Base-by-base conservation (phyloP, 2,888 invertebrate genomes). In the Mayetiola destructor region DNA sequence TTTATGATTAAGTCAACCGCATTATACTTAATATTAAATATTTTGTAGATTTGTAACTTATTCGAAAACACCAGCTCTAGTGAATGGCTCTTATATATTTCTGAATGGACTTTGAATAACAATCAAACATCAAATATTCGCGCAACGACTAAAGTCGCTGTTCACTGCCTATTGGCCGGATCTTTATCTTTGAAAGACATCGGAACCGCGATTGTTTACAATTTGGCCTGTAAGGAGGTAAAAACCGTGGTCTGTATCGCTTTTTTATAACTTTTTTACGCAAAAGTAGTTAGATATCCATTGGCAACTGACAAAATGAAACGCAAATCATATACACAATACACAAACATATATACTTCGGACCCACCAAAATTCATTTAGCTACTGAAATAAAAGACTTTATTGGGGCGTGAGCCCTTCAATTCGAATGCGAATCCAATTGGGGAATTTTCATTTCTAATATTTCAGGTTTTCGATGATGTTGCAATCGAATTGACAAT, bases 221-320 rank as follows among this genome's bases (percentile, higher is more conserved):
- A 93, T 75, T 77, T 93, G 66, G 89, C 90, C 70, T 85, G 88
- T 79, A 92, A 91, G 84, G 92, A 93, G 85, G 91, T 92, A 79
- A 92, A 91, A 81, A 88, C 91, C 73, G 91, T 92, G 88, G 91
- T 91, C 84, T 79, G 89, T 87, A 84, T 83, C 80, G 68, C 67
- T 64, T 63, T 61, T 62, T 60, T 56, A 18, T 42, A 56, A 37
- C 36, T 56, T 56, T 56, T 56, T 55, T 21, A 23, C 21, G 37
- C 36, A 35, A 21, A 30, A 30, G 12, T 35, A 23, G 12, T 23
- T 23, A n/a, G n/a, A n/a, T n/a, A n/a, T n/a, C n/a, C n/a, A n/a
- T n/a, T n/a, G n/a, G n/a, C n/a, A n/a, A n/a, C n/a, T n/a, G n/a
- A n/a, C n/a, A n/a, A n/a, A n/a, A n/a, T n/a, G n/a, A n/a, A n/a